These are phyloP conservation scores for Odiellus spinosus DNA, from an alignment of 2,888 invertebrate genomes.

Conservation along the genomic window DNA sequence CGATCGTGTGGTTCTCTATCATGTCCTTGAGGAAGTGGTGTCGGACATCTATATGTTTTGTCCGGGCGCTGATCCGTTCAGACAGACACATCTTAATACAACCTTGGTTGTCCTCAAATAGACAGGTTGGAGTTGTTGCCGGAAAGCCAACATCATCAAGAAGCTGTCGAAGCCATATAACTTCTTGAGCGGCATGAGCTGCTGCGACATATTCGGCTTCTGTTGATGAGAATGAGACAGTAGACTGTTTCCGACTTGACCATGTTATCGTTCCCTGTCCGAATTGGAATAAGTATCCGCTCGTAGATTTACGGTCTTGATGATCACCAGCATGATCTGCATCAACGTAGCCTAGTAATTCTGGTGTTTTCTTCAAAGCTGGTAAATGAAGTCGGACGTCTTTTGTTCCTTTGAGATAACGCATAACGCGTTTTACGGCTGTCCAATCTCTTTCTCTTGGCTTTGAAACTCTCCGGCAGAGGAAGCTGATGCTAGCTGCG, in stretches of 20 bases:
- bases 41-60: conserved; percentile 5
- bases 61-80: conserved; percentile 1
- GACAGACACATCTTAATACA: background rate
- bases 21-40: conserved; percentile 2
- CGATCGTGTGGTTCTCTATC: background rate
- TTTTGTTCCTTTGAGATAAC: conserved; percentile 4
- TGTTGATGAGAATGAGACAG: conserved; percentile 18
- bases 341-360: conserved; percentile 8
- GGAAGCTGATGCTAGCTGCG: conserved; percentile 8
- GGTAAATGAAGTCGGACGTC: background rate
- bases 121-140: background rate
- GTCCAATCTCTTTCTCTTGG: background rate
- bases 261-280: conserved; percentile 4
- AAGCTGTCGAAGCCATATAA: conserved; percentile 5
- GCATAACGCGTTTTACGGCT: background rate
- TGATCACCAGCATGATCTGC: conserved; percentile 15
- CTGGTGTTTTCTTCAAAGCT: background rate
- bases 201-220: conserved; percentile 20
- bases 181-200: conserved; percentile 13
- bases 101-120: background rate
- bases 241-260: conserved; percentile 13
- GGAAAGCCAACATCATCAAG: conserved; percentile 5
- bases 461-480: background rate
- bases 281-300: conserved; percentile 10
- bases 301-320: conserved; percentile 15